These are phyloP conservation scores for Machimus rusticus DNA, from an alignment of 2,888 invertebrate species.

Conservation along the genomic window DNA sequence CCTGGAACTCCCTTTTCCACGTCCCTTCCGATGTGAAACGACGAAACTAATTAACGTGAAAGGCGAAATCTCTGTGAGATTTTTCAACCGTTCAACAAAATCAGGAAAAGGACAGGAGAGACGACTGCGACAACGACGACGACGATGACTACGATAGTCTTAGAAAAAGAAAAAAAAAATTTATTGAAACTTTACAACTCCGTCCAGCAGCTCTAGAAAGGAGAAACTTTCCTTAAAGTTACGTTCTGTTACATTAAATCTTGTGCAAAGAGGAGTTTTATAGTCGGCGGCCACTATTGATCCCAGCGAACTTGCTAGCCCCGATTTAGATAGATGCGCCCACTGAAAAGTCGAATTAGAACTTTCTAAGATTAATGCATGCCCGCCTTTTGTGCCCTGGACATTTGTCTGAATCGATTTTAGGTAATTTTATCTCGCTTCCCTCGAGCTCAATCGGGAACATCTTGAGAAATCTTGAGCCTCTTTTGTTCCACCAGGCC, in stretches of 20 bases:
- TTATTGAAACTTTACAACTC: not conserved
- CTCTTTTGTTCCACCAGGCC: not conserved
- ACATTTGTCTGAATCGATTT: slow-evolving; percentile 14
- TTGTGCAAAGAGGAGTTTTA: not conserved
- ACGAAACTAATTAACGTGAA: slow-evolving; percentile 26
- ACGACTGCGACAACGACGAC: not conserved
- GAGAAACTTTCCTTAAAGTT: slow-evolving; percentile 6
- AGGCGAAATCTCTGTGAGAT: not conserved
- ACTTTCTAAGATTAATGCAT: slow-evolving; percentile 12
- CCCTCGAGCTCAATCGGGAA: not conserved
- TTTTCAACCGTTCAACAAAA: slow-evolving; percentile 20
- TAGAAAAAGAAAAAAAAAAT: not conserved
- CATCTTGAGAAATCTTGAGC: not conserved
- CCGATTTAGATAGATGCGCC: slow-evolving; percentile 8
- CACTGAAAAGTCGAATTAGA: slow-evolving; percentile 18
- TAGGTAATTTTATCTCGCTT: not conserved
- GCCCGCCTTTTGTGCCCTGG: slow-evolving; percentile 1
- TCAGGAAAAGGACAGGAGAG: not conserved
- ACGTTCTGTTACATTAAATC: slow-evolving; percentile 22
- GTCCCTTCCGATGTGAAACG: not conserved
- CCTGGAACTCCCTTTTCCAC: not conserved
- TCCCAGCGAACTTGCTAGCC: slow-evolving; percentile 1
- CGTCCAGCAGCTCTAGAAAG: not conserved
- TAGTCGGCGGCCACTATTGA: not conserved
- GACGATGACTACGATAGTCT: not conserved